Evolutionary conservation across 2,797 vertebrate genomes (phyloP).

Genomic region (Gymnothorax javanicus): DNA sequence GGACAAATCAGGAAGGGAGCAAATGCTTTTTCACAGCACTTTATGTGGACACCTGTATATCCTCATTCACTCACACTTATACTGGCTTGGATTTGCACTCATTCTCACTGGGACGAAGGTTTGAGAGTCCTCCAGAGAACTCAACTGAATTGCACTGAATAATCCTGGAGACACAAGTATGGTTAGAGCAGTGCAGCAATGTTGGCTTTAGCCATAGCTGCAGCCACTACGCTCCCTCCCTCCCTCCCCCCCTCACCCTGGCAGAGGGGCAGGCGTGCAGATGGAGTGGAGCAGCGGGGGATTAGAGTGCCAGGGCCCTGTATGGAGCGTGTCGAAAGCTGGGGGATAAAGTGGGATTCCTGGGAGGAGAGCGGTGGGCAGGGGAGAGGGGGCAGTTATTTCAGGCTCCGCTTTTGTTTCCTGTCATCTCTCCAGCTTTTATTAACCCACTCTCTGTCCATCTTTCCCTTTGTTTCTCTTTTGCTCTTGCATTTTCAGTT

Average conservation of each 20-base stretch:
- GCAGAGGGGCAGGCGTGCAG: slow-evolving; percentile 2
- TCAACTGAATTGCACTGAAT: not conserved
- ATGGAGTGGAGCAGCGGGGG: slow-evolving; percentile 4
- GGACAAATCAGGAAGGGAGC: too few species aligned
- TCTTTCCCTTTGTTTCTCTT: not conserved
- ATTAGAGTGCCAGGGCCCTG: slow-evolving; percentile 3
- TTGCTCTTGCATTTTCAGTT: not conserved
- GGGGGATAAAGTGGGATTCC: not conserved
- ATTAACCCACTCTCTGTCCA: not conserved
- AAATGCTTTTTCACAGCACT: not conserved
- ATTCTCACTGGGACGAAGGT: not conserved
- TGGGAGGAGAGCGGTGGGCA: not conserved
- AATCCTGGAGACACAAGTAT: not conserved
- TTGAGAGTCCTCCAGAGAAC: not conserved
- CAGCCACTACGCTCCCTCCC: not conserved
- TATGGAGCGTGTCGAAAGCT: slow-evolving; percentile 11
- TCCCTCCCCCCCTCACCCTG: slow-evolving; percentile 5
- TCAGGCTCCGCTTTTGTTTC: not conserved
- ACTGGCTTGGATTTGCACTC: not conserved
- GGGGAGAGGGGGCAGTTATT: not conserved
- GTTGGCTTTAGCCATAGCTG: not conserved
- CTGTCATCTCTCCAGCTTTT: slow-evolving; percentile 22
- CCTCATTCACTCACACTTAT: not conserved
- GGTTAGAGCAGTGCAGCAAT: not conserved
- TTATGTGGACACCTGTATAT: not conserved